phyloP scores from a whole-genome alignment of 2,113 vertebrate species.

The Rhinoderma darwinii region DNA sequence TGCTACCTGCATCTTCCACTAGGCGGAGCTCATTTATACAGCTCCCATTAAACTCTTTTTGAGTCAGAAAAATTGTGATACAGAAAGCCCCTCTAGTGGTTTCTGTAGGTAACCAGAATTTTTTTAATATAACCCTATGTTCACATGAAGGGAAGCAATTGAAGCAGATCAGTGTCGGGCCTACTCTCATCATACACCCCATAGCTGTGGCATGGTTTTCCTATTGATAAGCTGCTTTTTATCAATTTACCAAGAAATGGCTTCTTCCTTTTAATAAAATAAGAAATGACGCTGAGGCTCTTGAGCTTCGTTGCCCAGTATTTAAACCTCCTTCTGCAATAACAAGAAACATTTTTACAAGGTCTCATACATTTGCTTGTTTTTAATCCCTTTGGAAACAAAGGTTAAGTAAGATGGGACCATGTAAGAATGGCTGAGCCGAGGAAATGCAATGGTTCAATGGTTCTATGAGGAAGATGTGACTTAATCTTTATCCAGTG shows the following conservation, averaged over 20 bases:
- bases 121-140: no score
- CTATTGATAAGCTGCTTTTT: not conserved
- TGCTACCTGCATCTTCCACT: no score
- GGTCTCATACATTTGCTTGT: not conserved
- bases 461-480: slow-evolving; percentile 10
- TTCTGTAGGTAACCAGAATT: no score
- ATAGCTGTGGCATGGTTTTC: no score
- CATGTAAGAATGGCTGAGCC: not conserved
- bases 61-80: no score
- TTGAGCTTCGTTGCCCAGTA: not conserved
- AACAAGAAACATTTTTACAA: not conserved
- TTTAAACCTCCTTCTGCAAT: not conserved
- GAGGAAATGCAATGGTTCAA: not conserved
- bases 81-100: no score
- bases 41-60: no score
- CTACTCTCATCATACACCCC: no score
- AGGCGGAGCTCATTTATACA: no score
- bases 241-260: no score
- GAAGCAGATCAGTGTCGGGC: no score
- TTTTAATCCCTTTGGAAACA: slow-evolving; percentile 38
- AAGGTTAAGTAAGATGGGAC: slow-evolving; percentile 22
- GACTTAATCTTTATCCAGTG: slow-evolving; percentile 45
- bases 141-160: no score
- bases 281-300: not conserved
- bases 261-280: not conserved